Percentiles rank a stretch among this genome's conserved stretches.
Conservation (phyloP, 2,113 vertebrate genomes). For the Nycticorax nycticorax region DNA sequence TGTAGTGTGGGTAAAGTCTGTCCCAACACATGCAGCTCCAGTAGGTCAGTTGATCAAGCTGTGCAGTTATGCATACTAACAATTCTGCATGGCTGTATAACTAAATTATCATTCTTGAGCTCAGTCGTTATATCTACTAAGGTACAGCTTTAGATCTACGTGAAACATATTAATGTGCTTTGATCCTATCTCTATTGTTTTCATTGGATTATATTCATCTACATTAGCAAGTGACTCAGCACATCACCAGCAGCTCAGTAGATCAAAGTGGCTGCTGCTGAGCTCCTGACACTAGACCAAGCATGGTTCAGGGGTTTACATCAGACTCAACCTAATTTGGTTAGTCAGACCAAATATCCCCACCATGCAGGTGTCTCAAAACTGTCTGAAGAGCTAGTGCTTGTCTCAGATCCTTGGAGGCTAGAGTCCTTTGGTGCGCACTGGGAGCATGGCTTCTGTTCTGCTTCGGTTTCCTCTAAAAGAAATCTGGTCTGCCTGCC, state of each 20-base stretch:
- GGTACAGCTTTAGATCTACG: background rate
- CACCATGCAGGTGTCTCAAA: background rate
- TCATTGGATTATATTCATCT: background rate
- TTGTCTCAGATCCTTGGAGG: background rate
- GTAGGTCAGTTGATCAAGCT: background rate
- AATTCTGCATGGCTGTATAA: background rate
- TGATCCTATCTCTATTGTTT: background rate
- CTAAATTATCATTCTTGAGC: background rate
- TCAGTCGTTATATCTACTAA: background rate
- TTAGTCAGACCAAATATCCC: background rate
- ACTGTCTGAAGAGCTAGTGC: background rate
- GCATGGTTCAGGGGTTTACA: background rate
- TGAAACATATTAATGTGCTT: accelerated
- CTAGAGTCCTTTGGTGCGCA: accelerated
- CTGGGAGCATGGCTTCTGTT: background rate
- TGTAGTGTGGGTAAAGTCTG: background rate
- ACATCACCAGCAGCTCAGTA: background rate
- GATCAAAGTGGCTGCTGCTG: background rate
- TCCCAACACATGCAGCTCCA: background rate
- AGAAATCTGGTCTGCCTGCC: background rate
- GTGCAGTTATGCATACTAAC: background rate
- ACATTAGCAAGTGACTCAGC: background rate
- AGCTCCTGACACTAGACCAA: background rate
- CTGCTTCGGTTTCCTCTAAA: background rate
- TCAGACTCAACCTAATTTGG: background rate